phyloP scores from a whole-genome alignment of 2,113 vertebrate species.

The Cynocephalus volans region DNA sequence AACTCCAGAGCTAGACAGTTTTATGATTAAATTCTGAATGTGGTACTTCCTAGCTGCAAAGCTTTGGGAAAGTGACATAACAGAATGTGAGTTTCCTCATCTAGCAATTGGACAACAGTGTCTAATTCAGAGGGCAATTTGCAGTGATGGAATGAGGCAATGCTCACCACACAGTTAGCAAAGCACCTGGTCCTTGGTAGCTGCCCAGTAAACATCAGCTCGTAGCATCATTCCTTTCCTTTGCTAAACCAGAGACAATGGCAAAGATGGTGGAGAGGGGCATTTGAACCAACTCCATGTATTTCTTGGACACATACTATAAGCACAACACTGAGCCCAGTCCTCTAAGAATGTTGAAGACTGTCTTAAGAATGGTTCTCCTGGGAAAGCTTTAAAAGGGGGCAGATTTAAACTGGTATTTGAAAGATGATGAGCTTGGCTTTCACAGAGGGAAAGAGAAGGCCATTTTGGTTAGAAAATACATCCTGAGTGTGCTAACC shows the following conservation, averaged over 20 bases:
- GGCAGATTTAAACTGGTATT: neutral
- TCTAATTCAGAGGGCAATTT: neutral
- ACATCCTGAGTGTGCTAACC: neutral
- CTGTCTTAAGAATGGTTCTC: neutral
- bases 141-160: neutral
- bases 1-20: neutral
- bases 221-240: neutral
- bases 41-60: neutral
- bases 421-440: neutral
- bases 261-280: too few relatives aligned
- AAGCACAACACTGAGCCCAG: neutral
- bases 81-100: neutral
- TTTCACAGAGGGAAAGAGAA: neutral
- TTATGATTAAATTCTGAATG: slow-evolving; percentile 49
- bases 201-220: neutral
- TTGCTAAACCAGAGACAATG: neutral
- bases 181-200: neutral
- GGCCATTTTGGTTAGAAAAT: neutral
- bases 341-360: neutral
- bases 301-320: neutral
- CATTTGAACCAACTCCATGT: neutral
- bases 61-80: slow-evolving; percentile 21
- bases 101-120: neutral
- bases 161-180: neutral
- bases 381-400: neutral